phyloP scores from a whole-genome alignment of 2,888 invertebrate genomes.

The Leistus spinibarbis region DNA sequence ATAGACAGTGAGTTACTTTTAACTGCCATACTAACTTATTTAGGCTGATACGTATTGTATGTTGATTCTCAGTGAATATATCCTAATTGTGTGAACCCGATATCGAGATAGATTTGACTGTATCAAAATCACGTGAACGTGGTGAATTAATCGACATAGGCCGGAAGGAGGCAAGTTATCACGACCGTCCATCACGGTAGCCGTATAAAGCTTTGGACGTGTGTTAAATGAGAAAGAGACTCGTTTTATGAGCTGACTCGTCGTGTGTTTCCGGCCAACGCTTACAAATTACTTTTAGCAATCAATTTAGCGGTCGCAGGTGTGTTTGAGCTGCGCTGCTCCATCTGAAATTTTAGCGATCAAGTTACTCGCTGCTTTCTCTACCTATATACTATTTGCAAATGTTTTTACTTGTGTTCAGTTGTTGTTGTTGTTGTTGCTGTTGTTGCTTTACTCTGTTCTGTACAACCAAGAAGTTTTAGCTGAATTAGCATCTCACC shows the following conservation, averaged over 20 bases:
- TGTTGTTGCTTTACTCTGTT: background rate
- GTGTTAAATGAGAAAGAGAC: conserved; percentile 30
- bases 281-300: conserved; percentile 32
- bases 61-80: too few species aligned
- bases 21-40: too few species aligned
- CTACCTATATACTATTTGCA: too few species aligned
- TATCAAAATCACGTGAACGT: conserved; percentile 19
- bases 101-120: background rate
- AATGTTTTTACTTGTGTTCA: background rate
- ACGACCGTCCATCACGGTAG: conserved; percentile 35
- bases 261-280: background rate
- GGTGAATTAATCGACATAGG: conserved; percentile 30
- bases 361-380: background rate
- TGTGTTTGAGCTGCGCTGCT: conserved; percentile 11
- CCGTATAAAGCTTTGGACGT: conserved; percentile 32
- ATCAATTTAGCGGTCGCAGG: conserved; percentile 33
- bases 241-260: conserved; percentile 32
- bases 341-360: conserved; percentile 9
- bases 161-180: conserved; percentile 23
- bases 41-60: too few species aligned
- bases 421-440: background rate
- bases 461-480: background rate
- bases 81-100: background rate
- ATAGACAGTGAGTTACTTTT: too few species aligned
- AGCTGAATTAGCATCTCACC: background rate